phyloP scores from a whole-genome alignment of 2,797 vertebrate genomes.

The Glyptemys insculpta region DNA sequence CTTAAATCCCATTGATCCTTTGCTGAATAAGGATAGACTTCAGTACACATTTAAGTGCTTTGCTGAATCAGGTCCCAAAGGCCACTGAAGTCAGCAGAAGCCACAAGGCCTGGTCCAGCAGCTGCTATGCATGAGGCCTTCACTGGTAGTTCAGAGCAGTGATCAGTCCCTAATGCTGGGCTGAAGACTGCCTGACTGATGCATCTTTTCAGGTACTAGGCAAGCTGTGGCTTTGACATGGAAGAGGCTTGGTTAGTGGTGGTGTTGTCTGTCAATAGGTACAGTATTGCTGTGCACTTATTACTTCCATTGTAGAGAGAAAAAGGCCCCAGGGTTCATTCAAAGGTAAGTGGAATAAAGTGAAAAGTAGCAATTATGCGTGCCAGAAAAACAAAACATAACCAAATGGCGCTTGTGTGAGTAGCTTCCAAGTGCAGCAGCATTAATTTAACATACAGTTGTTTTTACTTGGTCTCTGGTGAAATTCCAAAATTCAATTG shows the following conservation, averaged over 20 bases:
- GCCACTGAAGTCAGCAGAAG: rapidly evolving
- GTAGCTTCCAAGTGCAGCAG: neutral
- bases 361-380: neutral
- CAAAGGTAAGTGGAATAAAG: neutral
- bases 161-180: neutral
- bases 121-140: rapidly evolving
- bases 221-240: neutral
- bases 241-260: neutral
- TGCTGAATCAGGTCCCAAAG: rapidly evolving
- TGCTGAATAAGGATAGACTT: neutral
- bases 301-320: neutral
- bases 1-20: neutral
- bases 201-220: neutral
- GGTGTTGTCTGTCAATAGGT: neutral
- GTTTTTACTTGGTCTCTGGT: neutral
- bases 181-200: neutral
- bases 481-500: neutral
- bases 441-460: neutral
- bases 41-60: neutral
- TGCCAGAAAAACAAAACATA: neutral
- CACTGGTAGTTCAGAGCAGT: rapidly evolving
- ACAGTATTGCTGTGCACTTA: neutral
- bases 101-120: neutral
- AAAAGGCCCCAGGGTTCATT: neutral
- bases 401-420: neutral